Conservation (phyloP, 2,888 invertebrate genomes). For the Watsonalla cultraria region DNA sequence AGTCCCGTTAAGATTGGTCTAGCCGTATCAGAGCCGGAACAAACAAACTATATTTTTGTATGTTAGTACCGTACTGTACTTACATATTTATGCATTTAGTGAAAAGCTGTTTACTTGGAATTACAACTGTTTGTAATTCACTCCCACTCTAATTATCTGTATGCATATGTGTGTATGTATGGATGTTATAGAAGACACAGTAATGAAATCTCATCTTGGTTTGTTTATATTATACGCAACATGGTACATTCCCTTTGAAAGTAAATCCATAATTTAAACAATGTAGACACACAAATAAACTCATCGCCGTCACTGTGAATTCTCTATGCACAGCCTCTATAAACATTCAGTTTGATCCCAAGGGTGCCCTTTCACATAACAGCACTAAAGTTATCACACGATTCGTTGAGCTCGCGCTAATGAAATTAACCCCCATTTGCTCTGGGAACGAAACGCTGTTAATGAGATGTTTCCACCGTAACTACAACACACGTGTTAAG, state of each 20-base stretch:
- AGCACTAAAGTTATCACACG: constrained; percentile 76
- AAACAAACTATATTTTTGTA: no score
- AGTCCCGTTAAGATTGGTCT: no score
- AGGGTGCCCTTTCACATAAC: constrained; percentile 63
- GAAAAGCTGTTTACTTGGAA: no score
- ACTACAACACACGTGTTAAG: background rate
- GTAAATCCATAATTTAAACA: constrained; percentile 8
- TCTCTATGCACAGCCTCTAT: constrained; percentile 22
- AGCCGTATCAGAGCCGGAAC: no score
- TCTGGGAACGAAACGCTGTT: constrained; percentile 56
- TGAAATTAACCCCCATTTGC: constrained; percentile 74
- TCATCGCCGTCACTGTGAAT: constrained; percentile 43
- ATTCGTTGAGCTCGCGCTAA: constrained; percentile 73
- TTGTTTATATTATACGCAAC: background rate
- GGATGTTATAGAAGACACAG: no score
- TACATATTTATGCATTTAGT: no score
- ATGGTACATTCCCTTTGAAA: background rate
- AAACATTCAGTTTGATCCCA: constrained; percentile 50
- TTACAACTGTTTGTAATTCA: no score
- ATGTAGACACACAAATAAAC: constrained; percentile 33
- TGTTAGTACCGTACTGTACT: no score
- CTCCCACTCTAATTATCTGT: no score
- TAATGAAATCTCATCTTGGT: no score
- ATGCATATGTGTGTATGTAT: no score
- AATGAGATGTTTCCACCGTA: constrained; percentile 54